Base-by-base conservation (phyloP, 2,888 invertebrate genomes). In the Thecophora atra region DNA sequence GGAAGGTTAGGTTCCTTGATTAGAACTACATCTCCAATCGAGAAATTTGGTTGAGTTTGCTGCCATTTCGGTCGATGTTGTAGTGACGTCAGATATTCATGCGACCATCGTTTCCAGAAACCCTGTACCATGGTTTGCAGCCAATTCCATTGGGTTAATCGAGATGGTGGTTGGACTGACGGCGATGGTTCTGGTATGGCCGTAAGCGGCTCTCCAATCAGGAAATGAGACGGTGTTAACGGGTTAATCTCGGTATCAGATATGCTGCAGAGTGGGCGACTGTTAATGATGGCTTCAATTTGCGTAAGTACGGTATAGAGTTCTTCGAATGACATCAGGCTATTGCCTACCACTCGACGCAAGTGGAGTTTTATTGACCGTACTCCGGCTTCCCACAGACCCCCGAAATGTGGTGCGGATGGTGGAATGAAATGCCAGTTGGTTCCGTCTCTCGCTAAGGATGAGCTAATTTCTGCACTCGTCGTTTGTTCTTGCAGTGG, bases 51-150 rank as follows among this genome's bases (percentile, higher is more conserved):
- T 58, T 71, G 44, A 21, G 1, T 1, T 0, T 51, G n/a, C 3
- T 2, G 15, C 71, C 65, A 73, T 19, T 74, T 72, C 5, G 71
- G 54, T 1, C 70, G 68, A 11, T 72, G 64, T 62, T 74, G 73
- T 1, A 74, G 44, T 0, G 73, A 74, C 1, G 72, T 69, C 4
- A 71, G 6, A 19, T 73, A 71, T 65, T 71, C 69, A 4, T 1
- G 15, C 1, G 71, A 67, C 75, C 76, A 77, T 24, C 73, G 65
- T 15, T 71, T 73, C 76, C 75, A 77, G 44, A 77, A 77, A 17
- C 64, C 70, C 63, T 75, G 72, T 21, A 52, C 63, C 70, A 73
- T 67, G 26, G 24, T 63, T 58, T 74, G 72, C 7, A 74, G 62
- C 62, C 65, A 72, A 2, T 63, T 54, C 5, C 72, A 11, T 1